Evolutionary conservation across 2,797 vertebrate species (phyloP).

Genomic region (Lophotriccus pileatus): DNA sequence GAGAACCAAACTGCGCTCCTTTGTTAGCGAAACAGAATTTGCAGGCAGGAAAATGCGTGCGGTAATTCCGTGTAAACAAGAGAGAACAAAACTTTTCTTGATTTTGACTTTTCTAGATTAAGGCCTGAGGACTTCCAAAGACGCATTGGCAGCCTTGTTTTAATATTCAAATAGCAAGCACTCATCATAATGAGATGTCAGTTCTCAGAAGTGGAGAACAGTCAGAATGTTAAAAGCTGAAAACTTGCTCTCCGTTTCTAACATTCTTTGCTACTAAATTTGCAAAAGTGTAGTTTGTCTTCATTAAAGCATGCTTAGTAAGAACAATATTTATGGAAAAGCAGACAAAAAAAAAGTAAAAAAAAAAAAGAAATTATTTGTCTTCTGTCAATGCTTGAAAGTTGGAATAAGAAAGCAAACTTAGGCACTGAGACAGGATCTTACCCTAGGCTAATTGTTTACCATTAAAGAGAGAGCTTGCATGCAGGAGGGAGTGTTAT

Average conservation of each 20-base stretch:
- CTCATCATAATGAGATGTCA: not conserved
- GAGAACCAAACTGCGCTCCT: fast-evolving
- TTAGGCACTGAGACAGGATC: not conserved
- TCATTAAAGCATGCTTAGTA: not conserved
- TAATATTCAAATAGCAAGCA: not conserved
- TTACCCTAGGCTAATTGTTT: slow-evolving; percentile 61
- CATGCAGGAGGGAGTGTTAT: slow-evolving; percentile 29
- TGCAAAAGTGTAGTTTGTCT: not conserved
- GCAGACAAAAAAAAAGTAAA: too few species aligned
- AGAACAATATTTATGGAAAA: not conserved
- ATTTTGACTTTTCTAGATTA: not conserved
- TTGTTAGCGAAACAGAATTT: not conserved
- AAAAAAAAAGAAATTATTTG: not conserved
- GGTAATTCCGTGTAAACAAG: not conserved
- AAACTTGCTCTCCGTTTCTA: not conserved
- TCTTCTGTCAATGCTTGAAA: not conserved
- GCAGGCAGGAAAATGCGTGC: not conserved
- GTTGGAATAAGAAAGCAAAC: not conserved
- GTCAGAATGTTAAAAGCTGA: not conserved
- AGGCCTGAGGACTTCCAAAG: slow-evolving; percentile 6
- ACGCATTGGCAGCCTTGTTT: not conserved
- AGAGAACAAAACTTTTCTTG: not conserved
- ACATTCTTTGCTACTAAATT: not conserved
- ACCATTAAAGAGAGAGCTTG: slow-evolving; percentile 18
- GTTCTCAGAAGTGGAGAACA: not conserved